Conservation (phyloP, 2,888 invertebrate species). For the Andrena camellia region DNA sequence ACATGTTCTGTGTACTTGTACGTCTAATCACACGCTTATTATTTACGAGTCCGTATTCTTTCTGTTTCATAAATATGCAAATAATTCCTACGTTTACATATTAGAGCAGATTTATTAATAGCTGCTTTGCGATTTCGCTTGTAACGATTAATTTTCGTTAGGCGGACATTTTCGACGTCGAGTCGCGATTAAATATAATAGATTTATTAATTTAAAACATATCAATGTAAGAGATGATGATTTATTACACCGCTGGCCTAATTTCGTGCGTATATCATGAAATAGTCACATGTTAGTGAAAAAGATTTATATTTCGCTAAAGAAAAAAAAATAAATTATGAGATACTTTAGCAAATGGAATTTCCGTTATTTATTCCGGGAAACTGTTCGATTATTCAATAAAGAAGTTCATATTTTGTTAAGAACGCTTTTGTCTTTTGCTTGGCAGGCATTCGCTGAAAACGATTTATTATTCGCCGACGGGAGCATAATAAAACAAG, state of each 20-base stretch:
- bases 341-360: conserved; percentile 7
- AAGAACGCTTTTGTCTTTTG: neutral
- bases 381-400: neutral
- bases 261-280: conserved; percentile 7
- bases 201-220: conserved; percentile 1
- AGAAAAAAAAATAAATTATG: conserved; percentile 39
- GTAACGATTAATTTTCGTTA: conserved; percentile 11
- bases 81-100: conserved; percentile 15
- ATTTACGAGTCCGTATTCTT: conserved; percentile 3
- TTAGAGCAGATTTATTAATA: neutral
- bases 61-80: conserved; percentile 18
- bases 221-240: conserved; percentile 8
- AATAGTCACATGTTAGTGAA: conserved; percentile 9
- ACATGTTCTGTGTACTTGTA: conserved; percentile 43
- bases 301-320: conserved; percentile 47
- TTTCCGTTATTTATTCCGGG: conserved; percentile 4
- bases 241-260: conserved; percentile 32
- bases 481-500: conserved; percentile 32
- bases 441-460: conserved; percentile 5
- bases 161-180: neutral
- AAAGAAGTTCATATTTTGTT: neutral
- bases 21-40: conserved; percentile 26
- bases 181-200: conserved; percentile 12
- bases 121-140: neutral
- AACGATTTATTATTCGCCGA: conserved; percentile 21